These are phyloP conservation scores for Drosophila differens DNA, from an alignment of 2,888 invertebrate species.

Conservation along the genomic window DNA sequence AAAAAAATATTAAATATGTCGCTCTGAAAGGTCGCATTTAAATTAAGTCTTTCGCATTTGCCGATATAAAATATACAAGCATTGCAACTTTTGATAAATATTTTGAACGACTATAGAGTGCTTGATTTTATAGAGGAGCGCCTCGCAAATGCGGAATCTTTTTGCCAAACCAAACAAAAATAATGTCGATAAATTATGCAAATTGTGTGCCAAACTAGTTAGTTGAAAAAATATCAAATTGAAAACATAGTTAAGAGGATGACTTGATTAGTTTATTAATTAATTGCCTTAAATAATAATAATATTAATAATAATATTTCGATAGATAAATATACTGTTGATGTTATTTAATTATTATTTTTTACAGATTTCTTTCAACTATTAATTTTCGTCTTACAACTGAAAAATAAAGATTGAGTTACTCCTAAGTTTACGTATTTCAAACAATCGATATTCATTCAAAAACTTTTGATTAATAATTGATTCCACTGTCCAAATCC, in stretches of 20 bases:
- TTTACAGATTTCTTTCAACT: neutral
- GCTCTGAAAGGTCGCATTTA: conserved; percentile 28
- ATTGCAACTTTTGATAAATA: neutral
- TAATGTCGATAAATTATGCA: conserved; percentile 61
- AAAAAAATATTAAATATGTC: conserved; percentile 6
- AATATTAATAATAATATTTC: neutral
- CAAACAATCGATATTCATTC: neutral
- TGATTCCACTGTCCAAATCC: neutral
- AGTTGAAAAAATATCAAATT: conserved; percentile 8
- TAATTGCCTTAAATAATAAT: neutral
- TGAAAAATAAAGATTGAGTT: neutral
- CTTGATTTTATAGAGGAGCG: conserved; percentile 21
- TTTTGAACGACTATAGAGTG: neutral
- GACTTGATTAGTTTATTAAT: neutral
- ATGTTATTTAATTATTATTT: neutral
- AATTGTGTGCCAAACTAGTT: conserved; percentile 49
- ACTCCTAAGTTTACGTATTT: neutral
- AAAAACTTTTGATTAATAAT: neutral
- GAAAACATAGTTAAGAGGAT: conserved; percentile 7
- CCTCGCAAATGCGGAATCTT: conserved; percentile 45
- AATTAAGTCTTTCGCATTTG: conserved; percentile 35
- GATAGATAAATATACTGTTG: neutral
- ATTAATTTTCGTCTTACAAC: neutral
- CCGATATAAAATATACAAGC: conserved; percentile 6
- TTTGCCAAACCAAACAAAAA: conserved; percentile 24